Evolutionary conservation across 1,140 invertebrate genomes (phyloP), one percentile per base, ranked within the genome.

Genomic region (Drusus annulatus): DNA sequence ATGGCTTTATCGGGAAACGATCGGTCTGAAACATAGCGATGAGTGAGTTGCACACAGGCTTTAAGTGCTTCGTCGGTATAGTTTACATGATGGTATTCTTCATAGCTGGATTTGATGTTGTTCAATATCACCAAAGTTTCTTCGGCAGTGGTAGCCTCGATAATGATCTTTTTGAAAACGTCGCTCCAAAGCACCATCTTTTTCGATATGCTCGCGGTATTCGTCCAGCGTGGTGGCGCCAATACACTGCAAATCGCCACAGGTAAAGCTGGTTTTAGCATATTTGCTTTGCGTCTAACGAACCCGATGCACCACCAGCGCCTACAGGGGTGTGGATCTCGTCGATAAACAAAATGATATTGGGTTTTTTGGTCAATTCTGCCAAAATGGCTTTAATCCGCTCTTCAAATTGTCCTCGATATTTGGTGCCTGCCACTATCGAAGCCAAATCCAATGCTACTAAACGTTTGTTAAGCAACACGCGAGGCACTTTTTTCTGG

Each of bases 371-470:
- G 13, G 50, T 36, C 15, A n/a, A n/a, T 36, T 89, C 86, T 8
- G 87, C 85, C 1, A 88, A 23, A 10, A 89, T 83, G 6, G 78
- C 80, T 82, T 87, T 87, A 0, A 87, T 54, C 3, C 87, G 76
- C 75, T 88, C 85, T 79, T 88, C 88, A 80, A 89, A 89, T 21
- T 89, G 85, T 21, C 87, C 87, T 2, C 84, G 78, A 76, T 68
- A 85, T 74, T 85, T 87, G 10, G 85, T 82, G 0, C 86, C 87
- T 21, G 87, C 87, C 6, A 87, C 28, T 7, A 36, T 7, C 31
- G 31, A 36, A 36, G 4, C 31, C 0, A 36, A 7, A 36, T 36
- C 31, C 2, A 36, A 7, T 7, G 31, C 4, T 7, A 7, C 4
- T 7, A 36, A 8, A 0, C 7, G 2, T 8, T 7, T 4, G 0